phyloP scores from a whole-genome alignment of 2,888 invertebrate species.

The Prosopocoilus inquinatus region DNA sequence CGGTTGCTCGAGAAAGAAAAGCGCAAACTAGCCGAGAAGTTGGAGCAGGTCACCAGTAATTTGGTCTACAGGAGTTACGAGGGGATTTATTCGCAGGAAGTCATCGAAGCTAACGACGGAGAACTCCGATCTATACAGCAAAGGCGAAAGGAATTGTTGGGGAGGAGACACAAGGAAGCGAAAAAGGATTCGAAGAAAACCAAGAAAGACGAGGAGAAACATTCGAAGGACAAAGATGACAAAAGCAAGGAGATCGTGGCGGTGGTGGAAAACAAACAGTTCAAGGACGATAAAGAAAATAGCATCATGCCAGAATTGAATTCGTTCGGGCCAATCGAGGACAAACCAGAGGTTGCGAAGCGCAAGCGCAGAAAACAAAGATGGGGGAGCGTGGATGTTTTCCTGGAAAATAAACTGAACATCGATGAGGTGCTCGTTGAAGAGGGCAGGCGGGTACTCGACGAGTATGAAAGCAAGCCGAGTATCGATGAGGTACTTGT shows the following conservation, averaged over 20 bases:
- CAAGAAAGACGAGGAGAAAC: not conserved
- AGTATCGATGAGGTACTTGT: too few relatives aligned
- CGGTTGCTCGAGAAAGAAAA: constrained; percentile 26
- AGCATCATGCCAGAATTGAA: not conserved
- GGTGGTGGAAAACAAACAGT: not conserved
- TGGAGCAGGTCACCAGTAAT: constrained; percentile 13
- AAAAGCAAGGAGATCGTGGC: not conserved
- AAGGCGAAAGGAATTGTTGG: not conserved
- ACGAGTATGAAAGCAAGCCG: too few relatives aligned
- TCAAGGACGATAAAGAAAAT: not conserved
- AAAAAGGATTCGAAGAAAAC: not conserved
- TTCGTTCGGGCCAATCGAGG: too few relatives aligned
- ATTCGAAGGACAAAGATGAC: not conserved
- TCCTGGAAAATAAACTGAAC: not conserved
- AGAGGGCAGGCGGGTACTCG: too few relatives aligned
- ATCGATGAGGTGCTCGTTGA: too few relatives aligned
- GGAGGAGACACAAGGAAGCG: not conserved
- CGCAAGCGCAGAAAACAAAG: not conserved
- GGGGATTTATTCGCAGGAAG: not conserved
- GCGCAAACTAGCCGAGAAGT: constrained; percentile 22
- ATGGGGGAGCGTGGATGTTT: not conserved
- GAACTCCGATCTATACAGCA: not conserved
- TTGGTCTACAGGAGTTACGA: too few relatives aligned
- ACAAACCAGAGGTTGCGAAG: too few relatives aligned
- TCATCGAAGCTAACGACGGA: not conserved